These are phyloP conservation scores for Pygoscelis antarcticus DNA, from an alignment of 2,113 vertebrate species.

Conservation along the genomic window DNA sequence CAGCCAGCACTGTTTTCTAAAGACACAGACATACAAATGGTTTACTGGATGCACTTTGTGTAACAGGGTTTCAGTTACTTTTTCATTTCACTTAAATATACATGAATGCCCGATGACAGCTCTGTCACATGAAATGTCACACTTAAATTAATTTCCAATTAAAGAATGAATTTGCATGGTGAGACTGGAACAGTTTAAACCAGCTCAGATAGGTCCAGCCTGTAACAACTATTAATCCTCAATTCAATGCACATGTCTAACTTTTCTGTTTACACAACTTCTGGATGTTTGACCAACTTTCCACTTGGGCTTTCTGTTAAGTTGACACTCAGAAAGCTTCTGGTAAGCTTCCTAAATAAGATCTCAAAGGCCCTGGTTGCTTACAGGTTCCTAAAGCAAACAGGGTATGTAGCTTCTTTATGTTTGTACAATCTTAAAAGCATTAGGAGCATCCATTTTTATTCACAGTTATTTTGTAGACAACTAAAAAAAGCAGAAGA, in stretches of 20 bases:
- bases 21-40: background rate
- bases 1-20: background rate
- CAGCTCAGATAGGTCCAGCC: background rate
- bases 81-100: background rate
- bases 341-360: background rate
- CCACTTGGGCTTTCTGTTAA: background rate
- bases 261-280: background rate
- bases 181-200: background rate
- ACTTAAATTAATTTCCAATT: background rate
- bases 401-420: background rate
- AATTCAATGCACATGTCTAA: background rate
- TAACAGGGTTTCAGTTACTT: background rate
- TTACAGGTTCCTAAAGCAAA: background rate
- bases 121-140: background rate
- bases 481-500: background rate
- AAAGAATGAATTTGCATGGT: background rate
- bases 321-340: background rate
- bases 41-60: background rate
- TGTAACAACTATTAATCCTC: background rate
- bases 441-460: background rate
- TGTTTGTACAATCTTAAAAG: background rate
- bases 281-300: background rate
- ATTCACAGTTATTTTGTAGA: background rate
- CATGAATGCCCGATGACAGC: background rate
- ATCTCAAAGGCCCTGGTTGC: background rate